Evolutionary conservation across 1,140 invertebrate species (phyloP).

Genomic region (Trachymyrmex septentrionalis): DNA sequence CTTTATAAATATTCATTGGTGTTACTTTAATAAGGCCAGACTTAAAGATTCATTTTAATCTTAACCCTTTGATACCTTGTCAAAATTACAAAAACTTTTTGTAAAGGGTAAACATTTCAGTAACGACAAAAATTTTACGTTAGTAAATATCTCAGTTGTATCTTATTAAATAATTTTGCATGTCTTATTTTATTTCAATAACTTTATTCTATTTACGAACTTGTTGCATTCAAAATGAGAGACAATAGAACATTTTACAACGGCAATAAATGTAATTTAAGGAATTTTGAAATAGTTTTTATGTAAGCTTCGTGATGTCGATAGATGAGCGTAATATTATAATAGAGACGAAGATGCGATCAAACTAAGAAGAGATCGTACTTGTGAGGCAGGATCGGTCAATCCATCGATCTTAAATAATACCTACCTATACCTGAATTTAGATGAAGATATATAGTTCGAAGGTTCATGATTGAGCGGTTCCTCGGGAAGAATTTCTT

Average conservation of each 20-base stretch:
- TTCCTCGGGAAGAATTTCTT: slow-evolving; percentile 21
- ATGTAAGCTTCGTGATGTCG: slow-evolving; percentile 1
- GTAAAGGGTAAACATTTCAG: not conserved
- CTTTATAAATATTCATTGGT: slow-evolving; percentile 67
- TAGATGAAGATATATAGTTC: slow-evolving; percentile 47
- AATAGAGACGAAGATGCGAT: slow-evolving; percentile 17
- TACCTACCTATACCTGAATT: slow-evolving; percentile 45
- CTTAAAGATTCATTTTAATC: not conserved
- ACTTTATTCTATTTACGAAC: not conserved
- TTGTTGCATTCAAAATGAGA: not conserved
- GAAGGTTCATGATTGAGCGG: slow-evolving; percentile 36
- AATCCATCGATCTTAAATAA: slow-evolving; percentile 56
- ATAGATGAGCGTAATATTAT: slow-evolving; percentile 37
- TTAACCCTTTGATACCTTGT: no score
- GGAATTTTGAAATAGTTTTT: slow-evolving; percentile 7
- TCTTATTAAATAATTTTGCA: not conserved
- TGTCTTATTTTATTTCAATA: not conserved
- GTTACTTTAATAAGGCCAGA: not conserved
- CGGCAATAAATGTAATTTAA: not conserved
- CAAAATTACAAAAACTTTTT: slow-evolving; percentile 6
- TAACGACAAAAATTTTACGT: not conserved
- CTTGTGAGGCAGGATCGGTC: slow-evolving; percentile 1
- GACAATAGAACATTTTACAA: not conserved
- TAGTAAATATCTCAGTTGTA: not conserved
- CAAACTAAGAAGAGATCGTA: slow-evolving; percentile 20